Evolutionary conservation across 2,888 invertebrate species (phyloP).

Genomic region (Tridacna crocea): DNA sequence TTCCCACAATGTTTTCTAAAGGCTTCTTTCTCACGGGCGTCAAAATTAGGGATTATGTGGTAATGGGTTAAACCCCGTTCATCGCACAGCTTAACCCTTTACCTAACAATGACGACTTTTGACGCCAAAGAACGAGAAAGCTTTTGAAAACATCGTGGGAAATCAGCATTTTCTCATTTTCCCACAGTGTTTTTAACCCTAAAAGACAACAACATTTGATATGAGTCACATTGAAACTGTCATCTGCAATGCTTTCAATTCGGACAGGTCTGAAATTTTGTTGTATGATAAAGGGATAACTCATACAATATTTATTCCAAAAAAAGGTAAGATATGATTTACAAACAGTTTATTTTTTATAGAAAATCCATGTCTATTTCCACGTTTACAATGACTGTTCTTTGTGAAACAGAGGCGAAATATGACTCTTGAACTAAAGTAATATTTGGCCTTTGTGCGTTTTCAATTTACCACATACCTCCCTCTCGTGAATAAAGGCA

Average conservation of each 20-base stretch:
- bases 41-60: too few species aligned
- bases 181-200: background rate
- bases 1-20: too few species aligned
- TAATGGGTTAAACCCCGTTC: too few species aligned
- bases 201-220: too few species aligned
- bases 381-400: background rate
- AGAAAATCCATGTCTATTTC: background rate
- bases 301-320: too few species aligned
- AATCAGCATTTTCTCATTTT: background rate
- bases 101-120: background rate
- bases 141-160: background rate
- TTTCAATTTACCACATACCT: conserved; percentile 44
- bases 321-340: too few species aligned
- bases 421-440: conserved; percentile 3
- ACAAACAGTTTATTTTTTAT: too few species aligned
- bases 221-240: too few species aligned
- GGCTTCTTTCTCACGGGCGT: too few species aligned
- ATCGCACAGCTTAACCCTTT: background rate
- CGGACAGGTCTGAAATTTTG: too few species aligned
- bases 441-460: conserved; percentile 10
- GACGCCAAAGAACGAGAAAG: background rate
- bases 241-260: too few species aligned
- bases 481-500: conserved; percentile 23
- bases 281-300: too few species aligned
- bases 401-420: conserved; percentile 22